Evolutionary conservation across 2,888 invertebrate species (phyloP), one percentile per base, ranked within the genome.

Genomic region (Nasonia oneida): DNA sequence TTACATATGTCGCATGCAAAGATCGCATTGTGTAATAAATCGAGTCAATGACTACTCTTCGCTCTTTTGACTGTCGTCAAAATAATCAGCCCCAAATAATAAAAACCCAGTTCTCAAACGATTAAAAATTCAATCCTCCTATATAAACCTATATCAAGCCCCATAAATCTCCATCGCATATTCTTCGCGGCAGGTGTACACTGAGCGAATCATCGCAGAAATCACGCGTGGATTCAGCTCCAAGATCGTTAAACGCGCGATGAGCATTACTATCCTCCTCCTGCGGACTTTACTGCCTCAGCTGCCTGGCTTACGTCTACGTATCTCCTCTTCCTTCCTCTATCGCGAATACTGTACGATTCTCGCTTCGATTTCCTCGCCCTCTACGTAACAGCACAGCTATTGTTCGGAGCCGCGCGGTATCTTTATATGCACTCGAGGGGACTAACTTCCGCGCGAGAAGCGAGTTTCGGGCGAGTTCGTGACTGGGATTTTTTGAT

Each of bases 241-340:
- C 14, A 39, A 74, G 70, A 71, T 70, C 81, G 71, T 71, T 80
- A 80, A 80, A 80, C 39, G 78, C 50, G 83, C 83, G 77, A 83
- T 71, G 57, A 83, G 81, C 81, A 74, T 74, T 64, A 39, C 39
- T 61, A 61, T 61, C 39, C 74, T 29, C 57, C 78, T 37, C 15
- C 64, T 50, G 29, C 29, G 73, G 3, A 47, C 39, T 57, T 84
- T 84, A 84, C 81, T 81, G 83, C 71, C 73, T 33, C 6, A 37
- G 50, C 47, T 50, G 79, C 18, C 18, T 53, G 80, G 75, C 67
- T 67, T 80, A 84, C 81, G 81, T 81, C 29, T 29, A 29, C 29
- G 75, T 71, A 61, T 39, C 18, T 18, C 39, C 71, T 8, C 39
- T 37, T 15, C 18, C 71, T 39, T 2, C 37, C 67, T 33, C 29